Evolutionary conservation across 2,113 vertebrate species (phyloP), one percentile per base, ranked within the genome.

Genomic region (Aegotheles bennettii): DNA sequence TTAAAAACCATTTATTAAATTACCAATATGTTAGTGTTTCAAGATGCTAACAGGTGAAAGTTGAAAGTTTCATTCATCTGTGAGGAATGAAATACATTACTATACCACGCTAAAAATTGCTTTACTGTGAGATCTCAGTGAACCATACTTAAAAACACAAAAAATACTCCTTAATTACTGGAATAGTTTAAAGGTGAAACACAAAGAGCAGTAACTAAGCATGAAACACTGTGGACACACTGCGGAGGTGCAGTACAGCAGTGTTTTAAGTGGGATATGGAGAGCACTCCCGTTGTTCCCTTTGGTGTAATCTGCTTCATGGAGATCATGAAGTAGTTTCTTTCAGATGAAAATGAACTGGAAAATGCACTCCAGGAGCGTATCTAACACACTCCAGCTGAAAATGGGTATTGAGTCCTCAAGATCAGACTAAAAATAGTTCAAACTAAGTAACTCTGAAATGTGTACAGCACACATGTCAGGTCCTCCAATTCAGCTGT

Each of bases 261-360:
- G 12, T 8, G 35, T 15, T 68, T 31, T 50, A 59, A 63, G 26
- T 11, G 21, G 13, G 45, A 36, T 65, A 53, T 68, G 35, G 53
- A 83, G 1, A 80, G 31, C 0, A 0, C 11, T 54, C 25, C 28
- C 28, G 26, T 48, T 75, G 40, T 1, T 78, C 20, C 10, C 29
- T 84, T 78, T 67, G 13, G 43, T 13, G 25, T 19, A 67, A 63
- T 47, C 25, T 71, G 6, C 14, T 36, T 75, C 36, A 43, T 0
- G 1, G 21, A 82, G 31, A 64, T 48, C 16, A 47, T 3, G 18
- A 95, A 56, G 14, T 53, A 43, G 5, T 69, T 51, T 81, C 51
- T 53, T 69, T 51, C 26, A 43, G 28, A 74, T 51, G 18, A 83
- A 92, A 85, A 5, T 15, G 24, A 87, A 53, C 23, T 45, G n/a